phyloP scores from a whole-genome alignment of 2,888 invertebrate species.

The Ormyrus rosae region DNA sequence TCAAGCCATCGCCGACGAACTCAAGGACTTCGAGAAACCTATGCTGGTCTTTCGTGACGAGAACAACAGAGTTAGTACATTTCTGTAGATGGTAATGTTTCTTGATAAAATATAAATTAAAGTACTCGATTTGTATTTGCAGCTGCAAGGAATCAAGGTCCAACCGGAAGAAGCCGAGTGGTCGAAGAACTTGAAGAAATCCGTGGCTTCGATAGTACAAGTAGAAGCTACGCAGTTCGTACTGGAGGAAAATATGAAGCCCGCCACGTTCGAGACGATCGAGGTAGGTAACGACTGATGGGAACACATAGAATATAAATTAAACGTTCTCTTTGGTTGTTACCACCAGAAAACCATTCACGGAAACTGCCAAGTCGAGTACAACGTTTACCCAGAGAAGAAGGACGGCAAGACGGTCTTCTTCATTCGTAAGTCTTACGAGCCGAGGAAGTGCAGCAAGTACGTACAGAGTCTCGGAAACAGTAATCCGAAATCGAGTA shows the following conservation, averaged over 20 bases:
- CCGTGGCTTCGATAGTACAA: constrained; percentile 74
- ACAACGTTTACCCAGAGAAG: constrained; percentile 66
- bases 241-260: constrained; percentile 57
- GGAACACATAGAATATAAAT: constrained; percentile 67
- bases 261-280: constrained; percentile 57
- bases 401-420: constrained; percentile 43
- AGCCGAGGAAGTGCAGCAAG: constrained; percentile 65
- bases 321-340: constrained; percentile 76
- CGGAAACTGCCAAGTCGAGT: constrained; percentile 70
- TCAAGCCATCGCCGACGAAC: constrained; percentile 58
- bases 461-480: constrained; percentile 61
- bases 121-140: not conserved
- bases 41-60: constrained; percentile 65
- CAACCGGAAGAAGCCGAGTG: constrained; percentile 68
- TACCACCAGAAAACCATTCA: constrained; percentile 75
- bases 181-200: constrained; percentile 75
- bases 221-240: constrained; percentile 64
- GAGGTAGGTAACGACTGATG: constrained; percentile 76
- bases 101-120: not conserved
- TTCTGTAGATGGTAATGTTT: not conserved
- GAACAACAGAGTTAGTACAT: constrained; percentile 17
- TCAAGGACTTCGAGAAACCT: constrained; percentile 63
- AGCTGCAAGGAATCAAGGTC: constrained; percentile 64
- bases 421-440: constrained; percentile 68
- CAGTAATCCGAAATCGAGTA: too few species aligned